A percentile compares a stretch with the other conserved stretches of the same genome.
Evolutionary conservation across 1,140 invertebrate species (phyloP).

Genomic region (Apis florea): DNA sequence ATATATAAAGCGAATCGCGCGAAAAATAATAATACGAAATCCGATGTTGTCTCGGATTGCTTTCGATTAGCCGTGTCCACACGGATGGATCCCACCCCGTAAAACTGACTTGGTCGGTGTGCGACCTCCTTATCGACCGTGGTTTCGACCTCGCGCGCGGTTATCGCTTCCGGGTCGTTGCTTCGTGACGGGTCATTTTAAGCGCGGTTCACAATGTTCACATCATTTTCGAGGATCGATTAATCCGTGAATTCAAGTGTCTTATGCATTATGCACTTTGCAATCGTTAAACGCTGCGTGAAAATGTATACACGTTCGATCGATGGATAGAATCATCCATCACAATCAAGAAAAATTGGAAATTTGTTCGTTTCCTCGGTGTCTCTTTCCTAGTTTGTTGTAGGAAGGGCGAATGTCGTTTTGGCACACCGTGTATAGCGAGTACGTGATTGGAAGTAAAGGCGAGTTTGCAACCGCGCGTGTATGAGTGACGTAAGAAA

Average conservation of each 20-base stretch:
- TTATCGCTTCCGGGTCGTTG: constrained; percentile 75
- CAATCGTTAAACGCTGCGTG: too few species aligned
- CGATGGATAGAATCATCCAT: too few species aligned
- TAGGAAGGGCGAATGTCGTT: background rate
- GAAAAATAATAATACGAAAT: constrained; percentile 43
- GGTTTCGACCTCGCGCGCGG: constrained; percentile 66
- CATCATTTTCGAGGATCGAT: background rate
- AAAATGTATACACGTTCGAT: too few species aligned
- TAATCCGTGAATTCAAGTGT: too few species aligned
- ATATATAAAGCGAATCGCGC: background rate
- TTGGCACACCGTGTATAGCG: background rate
- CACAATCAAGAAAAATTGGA: too few species aligned
- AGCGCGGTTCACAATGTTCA: constrained; percentile 58
- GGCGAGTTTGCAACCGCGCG: constrained; percentile 16
- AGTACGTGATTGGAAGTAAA: background rate
- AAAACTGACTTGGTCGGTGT: constrained; percentile 52
- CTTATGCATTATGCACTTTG: too few species aligned
- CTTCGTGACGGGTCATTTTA: constrained; percentile 70
- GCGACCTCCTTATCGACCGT: constrained; percentile 74
- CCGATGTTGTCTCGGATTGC: constrained; percentile 56
- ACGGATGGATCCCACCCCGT: constrained; percentile 47
- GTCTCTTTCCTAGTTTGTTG: too few species aligned
- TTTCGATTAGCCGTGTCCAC: constrained; percentile 56
- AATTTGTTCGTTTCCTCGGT: too few species aligned
- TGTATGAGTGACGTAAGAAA: constrained; percentile 69